Evolutionary conservation across 1,140 invertebrate genomes (phyloP), one percentile per base, ranked within the genome.

Genomic region (Brachionus manjavacas): DNA sequence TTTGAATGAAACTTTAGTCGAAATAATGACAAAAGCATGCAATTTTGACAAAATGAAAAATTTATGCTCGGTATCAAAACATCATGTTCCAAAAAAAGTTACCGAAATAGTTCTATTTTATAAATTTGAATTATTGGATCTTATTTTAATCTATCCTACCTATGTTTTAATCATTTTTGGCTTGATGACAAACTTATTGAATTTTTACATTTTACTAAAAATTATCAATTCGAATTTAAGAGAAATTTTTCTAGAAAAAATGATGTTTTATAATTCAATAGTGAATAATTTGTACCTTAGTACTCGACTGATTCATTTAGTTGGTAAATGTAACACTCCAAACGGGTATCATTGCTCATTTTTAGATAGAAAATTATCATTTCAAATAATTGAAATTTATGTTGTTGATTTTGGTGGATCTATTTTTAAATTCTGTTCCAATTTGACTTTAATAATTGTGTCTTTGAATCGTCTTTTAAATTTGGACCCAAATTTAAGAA

Each of bases 191-290:
- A 68, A 68, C 9, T 12, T 14, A 31, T n/a, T 68, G 7, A 68
- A 68, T 16, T 31, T 39, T 68, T 68, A 31, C 11, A 68, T 68
- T 68, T 11, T 68, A 12, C 11, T 68, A 35, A 68, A 68, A 68
- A 68, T 68, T 3, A 12, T 68, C 31, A 31, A 68, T 68, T 68
- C 66, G 12, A 68, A 68, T 31, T 0, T 1, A 68, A 14, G 4
- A 68, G 8, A 68, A 68, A 68, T 35, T 31, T 68, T 39, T 9
- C 12, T 68, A 28, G 66, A 68, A 68, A 31, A 68, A 68, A 68
- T 68, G 66, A 68, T 68, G 66, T 68, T 68, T 68, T 68, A 68
- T 28, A 68, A 68, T 68, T 68, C 66, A 68, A 68, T 68, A 31
- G 66, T 68, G 12, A 68, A 68, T 68, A 31, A 35, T 68, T 68